Base-by-base conservation (phyloP, 2,888 invertebrate genomes). In the Leucophenga maculata region DNA sequence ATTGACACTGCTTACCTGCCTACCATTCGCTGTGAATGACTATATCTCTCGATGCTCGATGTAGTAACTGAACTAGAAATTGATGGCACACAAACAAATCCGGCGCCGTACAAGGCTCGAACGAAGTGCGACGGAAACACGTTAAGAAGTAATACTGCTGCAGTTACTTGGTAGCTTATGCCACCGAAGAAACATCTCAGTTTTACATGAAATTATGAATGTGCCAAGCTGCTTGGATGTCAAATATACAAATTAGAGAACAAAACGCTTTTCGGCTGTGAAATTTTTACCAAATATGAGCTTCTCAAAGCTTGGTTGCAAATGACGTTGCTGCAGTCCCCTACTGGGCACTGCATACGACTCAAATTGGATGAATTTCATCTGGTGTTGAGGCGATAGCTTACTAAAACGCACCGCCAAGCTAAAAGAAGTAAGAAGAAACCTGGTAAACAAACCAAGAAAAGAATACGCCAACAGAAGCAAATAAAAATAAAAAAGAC, bases 191-290 rank as follows among this genome's bases (percentile, higher is more conserved):
- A 1, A 32, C 52, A 0, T 32, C 79, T 0, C 69, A 75, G 44
- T 50, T 86, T 3, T 78, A 74, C 4, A 86, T 76, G 39, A 9
- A 39, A 11, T 11, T 87, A 1, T 0, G 32, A 22, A n/a, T 72
- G 69, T 0, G 44, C 68, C 9, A 20, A 73, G 0, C 20, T 72
- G 1, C 22, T 78, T 1, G 80, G 78, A n/a, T 78, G 78, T 22
- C 74, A 79, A 6, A 69, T 79, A 0, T 69, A 87, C 2, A 87
- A 88, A 71, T 48, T 88, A 3, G 87, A 87, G 66, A 83, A 75
- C 55, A 87, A 87, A 67, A 76, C 87, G 0, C 71, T 78, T n/a
- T 86, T 86, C 68, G 87, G 87, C 0, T 85, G 85, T 69, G 87
- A 87, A 71, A 68, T 84, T 6, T 77, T 84, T 76, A 81, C 82